Base-by-base conservation (phyloP, 2,113 vertebrate species). In the Pomatorhinus ruficollis region DNA sequence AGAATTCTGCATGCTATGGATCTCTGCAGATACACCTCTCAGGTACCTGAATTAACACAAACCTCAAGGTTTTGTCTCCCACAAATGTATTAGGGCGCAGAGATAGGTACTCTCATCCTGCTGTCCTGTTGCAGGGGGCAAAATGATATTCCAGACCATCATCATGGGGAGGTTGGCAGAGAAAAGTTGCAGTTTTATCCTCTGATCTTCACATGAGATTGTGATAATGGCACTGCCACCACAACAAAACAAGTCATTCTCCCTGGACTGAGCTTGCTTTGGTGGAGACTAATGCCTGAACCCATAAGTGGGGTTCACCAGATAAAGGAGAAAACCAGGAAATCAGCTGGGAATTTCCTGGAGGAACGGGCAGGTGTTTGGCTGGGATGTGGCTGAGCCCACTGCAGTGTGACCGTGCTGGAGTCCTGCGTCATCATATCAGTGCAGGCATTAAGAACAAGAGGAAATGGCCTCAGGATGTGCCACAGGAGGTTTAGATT, bases 241-340 rank as follows among this genome's bases (percentile, higher is more conserved):
- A 5, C 1, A 2, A 23, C 50, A 54, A 45, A 87, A 13, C 1
- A 9, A 33, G 37, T 25, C 0, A 0, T 54, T 69, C 37, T 78
- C 5, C 60, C 63, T 0, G 1, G 3, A 15, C 42, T 5, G 9
- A 60, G 42, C 53, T 90, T 40, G 50, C n/a, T 4, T 37, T 40
- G 2, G 23, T 19, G 33, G 59, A 86, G 65, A 18, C 14, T 63
- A 61, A 61, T 31, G 24, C 30, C 47, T 61, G 54, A 69, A 40
- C 16, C 79, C 27, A 4, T 12, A 25, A 68, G 25, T 42, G 49
- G 40, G 22, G 24, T 27, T 39, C 19, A 15, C 12, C 47, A 77
- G 31, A 56, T 33, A 12, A 49, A 77, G 80, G 27, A 83, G 40
- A 44, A 90, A 44, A 28, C 12, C 22, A 44, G 56, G 49, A 49